These are phyloP conservation scores for Drosophila bocqueti DNA, from an alignment of 1,140 invertebrate genomes.

Conservation along the genomic window DNA sequence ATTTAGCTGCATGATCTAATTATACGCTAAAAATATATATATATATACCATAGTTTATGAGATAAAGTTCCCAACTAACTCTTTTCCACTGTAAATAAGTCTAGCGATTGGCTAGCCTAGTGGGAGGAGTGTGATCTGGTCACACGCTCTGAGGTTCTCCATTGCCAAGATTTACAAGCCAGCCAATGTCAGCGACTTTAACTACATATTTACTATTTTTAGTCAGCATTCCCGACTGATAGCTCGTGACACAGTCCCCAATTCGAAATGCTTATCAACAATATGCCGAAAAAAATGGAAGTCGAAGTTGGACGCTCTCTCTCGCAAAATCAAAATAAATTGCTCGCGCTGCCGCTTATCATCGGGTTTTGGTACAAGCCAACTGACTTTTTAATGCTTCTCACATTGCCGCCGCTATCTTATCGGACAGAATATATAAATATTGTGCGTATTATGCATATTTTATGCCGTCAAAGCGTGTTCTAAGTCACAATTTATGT, in stretches of 20 bases:
- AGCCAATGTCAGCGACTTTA: slow-evolving; percentile 57
- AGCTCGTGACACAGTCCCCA: slow-evolving; percentile 41
- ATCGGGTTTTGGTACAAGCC: slow-evolving; percentile 40
- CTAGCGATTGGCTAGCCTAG: not conserved
- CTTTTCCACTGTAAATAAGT: not conserved
- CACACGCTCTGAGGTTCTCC: slow-evolving; percentile 12
- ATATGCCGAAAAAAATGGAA: slow-evolving; percentile 10
- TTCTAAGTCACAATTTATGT: slow-evolving; percentile 39
- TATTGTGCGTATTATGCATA: slow-evolving; percentile 60
- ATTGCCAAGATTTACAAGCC: slow-evolving; percentile 29
- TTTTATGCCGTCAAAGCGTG: slow-evolving; percentile 54
- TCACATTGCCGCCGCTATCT: slow-evolving; percentile 44
- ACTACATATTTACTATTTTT: slow-evolving; percentile 46
- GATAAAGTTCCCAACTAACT: too few species aligned
- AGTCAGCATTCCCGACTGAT: slow-evolving; percentile 33
- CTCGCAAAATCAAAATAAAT: slow-evolving; percentile 44
- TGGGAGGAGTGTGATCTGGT: slow-evolving; percentile 25
- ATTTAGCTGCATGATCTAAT: not conserved
- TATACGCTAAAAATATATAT: not conserved
- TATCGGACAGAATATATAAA: slow-evolving; percentile 60
- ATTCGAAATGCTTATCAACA: slow-evolving; percentile 33
- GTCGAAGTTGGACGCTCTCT: slow-evolving; percentile 4
- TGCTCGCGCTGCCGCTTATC: slow-evolving; percentile 41
- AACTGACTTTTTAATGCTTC: slow-evolving; percentile 37
- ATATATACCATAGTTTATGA: too few species aligned